Evolutionary conservation across 1,140 invertebrate genomes (phyloP).

Genomic region (Drosophila pseudoananassae): DNA sequence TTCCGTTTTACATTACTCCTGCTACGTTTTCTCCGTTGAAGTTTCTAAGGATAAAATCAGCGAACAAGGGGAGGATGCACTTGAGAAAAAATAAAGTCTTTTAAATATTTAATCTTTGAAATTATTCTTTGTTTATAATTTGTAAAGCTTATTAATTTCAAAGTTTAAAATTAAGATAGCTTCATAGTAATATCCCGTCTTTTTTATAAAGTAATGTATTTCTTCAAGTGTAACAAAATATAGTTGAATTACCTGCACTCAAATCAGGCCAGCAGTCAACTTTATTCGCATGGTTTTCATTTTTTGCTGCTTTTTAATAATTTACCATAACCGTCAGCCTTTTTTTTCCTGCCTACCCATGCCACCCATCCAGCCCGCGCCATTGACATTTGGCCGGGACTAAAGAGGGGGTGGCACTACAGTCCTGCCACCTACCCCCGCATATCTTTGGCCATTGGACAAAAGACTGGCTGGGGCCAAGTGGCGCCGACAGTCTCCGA

Average conservation of each 20-base stretch:
- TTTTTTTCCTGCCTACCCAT: conserved; percentile 36
- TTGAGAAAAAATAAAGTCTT: background rate
- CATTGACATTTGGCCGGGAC: conserved; percentile 44
- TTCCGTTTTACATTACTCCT: conserved; percentile 71
- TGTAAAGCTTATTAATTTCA: background rate
- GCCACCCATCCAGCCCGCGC: conserved; percentile 23
- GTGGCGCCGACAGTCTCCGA: conserved; percentile 66
- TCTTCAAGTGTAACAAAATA: conserved; percentile 24
- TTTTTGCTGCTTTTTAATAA: conserved; percentile 79
- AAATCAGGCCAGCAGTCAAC: conserved; percentile 46
- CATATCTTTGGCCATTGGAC: conserved; percentile 15
- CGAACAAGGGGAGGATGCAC: conserved; percentile 3
- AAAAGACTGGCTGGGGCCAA: conserved; percentile 38
- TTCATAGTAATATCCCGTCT: too few relatives aligned
- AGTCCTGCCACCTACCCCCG: conserved; percentile 21
- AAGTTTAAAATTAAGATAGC: too few relatives aligned
- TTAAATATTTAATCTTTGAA: background rate
- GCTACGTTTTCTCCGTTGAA: background rate
- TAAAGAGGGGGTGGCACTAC: conserved; percentile 15
- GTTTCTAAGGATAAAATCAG: conserved; percentile 17
- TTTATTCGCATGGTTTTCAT: conserved; percentile 68
- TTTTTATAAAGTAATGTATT: background rate
- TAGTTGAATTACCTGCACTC: conserved; percentile 73
- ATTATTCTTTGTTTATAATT: background rate
- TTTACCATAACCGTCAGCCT: conserved; percentile 77